A percentile compares a stretch with the other conserved stretches of the same genome.
These are phyloP conservation scores for Geophilus truncorum DNA, from an alignment of 2,888 invertebrate species.

Conservation along the genomic window DNA sequence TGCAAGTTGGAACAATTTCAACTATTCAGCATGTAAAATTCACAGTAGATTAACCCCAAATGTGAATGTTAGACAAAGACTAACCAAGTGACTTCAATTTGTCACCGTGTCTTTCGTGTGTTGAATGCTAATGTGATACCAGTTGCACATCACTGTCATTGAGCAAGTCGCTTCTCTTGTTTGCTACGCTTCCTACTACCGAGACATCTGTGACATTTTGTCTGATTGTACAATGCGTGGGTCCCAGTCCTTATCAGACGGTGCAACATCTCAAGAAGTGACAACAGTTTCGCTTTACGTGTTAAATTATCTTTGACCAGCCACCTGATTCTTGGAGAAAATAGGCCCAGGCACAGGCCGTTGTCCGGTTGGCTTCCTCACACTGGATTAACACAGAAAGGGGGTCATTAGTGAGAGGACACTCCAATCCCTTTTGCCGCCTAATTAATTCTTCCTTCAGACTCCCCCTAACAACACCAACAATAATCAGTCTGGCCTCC, in stretches of 20 bases:
- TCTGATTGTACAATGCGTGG: neutral
- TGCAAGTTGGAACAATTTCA: constrained; percentile 12
- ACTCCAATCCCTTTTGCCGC: constrained; percentile 27
- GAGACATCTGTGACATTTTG: constrained; percentile 17
- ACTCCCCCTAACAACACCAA: constrained; percentile 6
- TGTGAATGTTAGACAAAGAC: constrained; percentile 27
- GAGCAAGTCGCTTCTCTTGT: neutral
- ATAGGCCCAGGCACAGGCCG: neutral
- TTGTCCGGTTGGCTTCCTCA: constrained; percentile 3
- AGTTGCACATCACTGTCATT: constrained; percentile 27
- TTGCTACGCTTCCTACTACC: neutral
- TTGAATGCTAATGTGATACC: constrained; percentile 25
- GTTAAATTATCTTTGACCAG: constrained; percentile 27
- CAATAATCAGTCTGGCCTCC: neutral
- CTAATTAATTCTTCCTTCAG: neutral
- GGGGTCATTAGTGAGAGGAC: constrained; percentile 27
- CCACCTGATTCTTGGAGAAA: constrained; percentile 13
- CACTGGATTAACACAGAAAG: constrained; percentile 27
- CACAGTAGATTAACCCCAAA: constrained; percentile 19
- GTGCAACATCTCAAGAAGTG: neutral
- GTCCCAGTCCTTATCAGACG: neutral
- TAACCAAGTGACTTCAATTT: constrained; percentile 27
- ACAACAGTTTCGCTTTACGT: neutral
- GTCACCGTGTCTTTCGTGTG: constrained; percentile 25
- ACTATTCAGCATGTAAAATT: constrained; percentile 21